Evolutionary conservation across 1,140 invertebrate genomes (phyloP).

Genomic region (Adoxophyes honmai): DNA sequence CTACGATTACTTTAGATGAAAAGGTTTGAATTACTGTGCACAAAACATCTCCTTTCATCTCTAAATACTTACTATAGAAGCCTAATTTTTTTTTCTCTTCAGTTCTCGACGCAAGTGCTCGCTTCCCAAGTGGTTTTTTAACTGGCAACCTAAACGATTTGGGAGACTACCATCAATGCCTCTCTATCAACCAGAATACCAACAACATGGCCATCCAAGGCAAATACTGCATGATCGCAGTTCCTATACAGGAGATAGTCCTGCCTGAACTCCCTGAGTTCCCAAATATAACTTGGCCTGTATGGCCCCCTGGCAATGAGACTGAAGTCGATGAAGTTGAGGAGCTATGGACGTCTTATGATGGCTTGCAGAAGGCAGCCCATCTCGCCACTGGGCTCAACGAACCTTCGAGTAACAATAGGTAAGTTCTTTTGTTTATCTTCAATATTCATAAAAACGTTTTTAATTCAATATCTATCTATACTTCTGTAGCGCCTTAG

Average conservation of each 20-base stretch:
- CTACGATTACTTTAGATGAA: too few species aligned
- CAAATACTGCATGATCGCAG: conserved; percentile 34
- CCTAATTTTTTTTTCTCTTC: conserved; percentile 12
- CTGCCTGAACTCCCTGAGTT: conserved; percentile 17
- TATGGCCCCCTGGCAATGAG: conserved; percentile 14
- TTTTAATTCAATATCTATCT: too few species aligned
- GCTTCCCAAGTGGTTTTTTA: conserved; percentile 30
- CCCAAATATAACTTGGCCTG: conserved; percentile 16
- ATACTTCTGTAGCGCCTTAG: too few species aligned
- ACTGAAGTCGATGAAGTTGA: neutral
- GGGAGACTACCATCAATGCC: conserved; percentile 41
- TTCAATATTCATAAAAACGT: too few species aligned
- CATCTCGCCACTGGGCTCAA: too few species aligned
- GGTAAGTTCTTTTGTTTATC: too few species aligned
- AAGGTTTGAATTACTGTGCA: too few species aligned
- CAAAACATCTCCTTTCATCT: too few species aligned
- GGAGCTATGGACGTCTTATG: neutral
- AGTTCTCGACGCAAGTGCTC: conserved; percentile 39
- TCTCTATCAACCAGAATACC: conserved; percentile 24
- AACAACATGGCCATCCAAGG: conserved; percentile 27
- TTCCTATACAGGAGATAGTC: conserved; percentile 25
- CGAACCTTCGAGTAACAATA: too few species aligned
- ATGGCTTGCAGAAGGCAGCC: too few species aligned
- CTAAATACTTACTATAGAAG: too few species aligned
- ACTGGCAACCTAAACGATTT: conserved; percentile 31